Evolutionary conservation across 2,113 vertebrate species (phyloP).

Genomic region (Thamnaconus septentrionalis): DNA sequence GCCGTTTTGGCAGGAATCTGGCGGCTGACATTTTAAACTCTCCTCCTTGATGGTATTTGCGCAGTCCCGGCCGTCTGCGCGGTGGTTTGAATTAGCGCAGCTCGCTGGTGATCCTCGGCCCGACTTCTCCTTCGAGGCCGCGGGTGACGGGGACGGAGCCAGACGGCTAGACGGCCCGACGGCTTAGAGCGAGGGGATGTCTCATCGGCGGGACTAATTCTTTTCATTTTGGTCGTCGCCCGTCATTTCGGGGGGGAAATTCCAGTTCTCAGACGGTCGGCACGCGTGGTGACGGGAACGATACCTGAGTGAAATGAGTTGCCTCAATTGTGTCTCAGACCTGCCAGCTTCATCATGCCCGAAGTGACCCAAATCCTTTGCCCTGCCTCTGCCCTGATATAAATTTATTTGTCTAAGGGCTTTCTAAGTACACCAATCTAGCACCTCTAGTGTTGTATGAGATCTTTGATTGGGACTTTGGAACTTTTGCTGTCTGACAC

Average conservation of each 20-base stretch:
- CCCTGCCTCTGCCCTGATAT: too few relatives aligned
- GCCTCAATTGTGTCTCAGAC: too few relatives aligned
- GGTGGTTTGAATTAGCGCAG: slow-evolving; percentile 28
- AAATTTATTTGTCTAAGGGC: too few relatives aligned
- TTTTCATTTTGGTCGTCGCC: slow-evolving; percentile 34
- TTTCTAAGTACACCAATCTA: too few relatives aligned
- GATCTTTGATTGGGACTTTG: too few relatives aligned
- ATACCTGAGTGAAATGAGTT: background rate
- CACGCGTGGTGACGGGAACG: slow-evolving; percentile 1
- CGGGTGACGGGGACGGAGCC: slow-evolving; percentile 7
- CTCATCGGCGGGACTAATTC: slow-evolving; percentile 44
- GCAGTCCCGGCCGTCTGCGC: background rate
- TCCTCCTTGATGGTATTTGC: background rate
- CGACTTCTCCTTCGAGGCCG: slow-evolving; percentile 2
- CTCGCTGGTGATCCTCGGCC: slow-evolving; percentile 35
- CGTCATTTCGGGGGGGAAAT: background rate
- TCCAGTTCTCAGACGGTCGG: slow-evolving; percentile 26
- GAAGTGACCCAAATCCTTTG: too few relatives aligned
- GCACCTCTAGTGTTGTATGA: too few relatives aligned
- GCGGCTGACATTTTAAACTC: too few relatives aligned
- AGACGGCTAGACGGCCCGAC: slow-evolving; percentile 42
- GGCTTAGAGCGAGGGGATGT: slow-evolving; percentile 10
- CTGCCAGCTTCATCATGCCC: too few relatives aligned
- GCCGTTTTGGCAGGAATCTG: too few relatives aligned
- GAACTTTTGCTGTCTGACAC: too few relatives aligned